Conservation (phyloP, 1,140 invertebrate genomes). For the Zeugodacus cucurbitae region DNA sequence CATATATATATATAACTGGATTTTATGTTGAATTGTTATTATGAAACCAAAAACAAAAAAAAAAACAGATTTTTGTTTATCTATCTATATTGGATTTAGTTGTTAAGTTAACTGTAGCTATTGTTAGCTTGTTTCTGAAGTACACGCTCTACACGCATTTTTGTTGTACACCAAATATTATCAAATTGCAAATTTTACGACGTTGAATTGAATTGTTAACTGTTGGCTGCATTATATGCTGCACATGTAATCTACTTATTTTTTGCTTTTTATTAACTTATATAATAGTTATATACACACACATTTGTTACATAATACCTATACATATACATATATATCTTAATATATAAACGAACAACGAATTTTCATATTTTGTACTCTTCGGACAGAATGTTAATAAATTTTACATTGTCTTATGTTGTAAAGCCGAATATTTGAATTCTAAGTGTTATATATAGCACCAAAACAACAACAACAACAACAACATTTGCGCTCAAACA, state of each 20-base stretch:
- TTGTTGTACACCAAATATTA: background rate
- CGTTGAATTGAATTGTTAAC: background rate
- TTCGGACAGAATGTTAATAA: background rate
- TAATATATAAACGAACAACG: background rate
- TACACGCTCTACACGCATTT: background rate
- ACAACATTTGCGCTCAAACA: background rate
- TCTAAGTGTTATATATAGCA: too few species aligned
- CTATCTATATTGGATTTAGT: slow-evolving; percentile 13
- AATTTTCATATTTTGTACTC: background rate
- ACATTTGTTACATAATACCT: background rate
- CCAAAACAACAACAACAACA: too few species aligned
- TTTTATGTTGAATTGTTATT: slow-evolving; percentile 35
- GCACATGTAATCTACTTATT: background rate
- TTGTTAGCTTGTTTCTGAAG: slow-evolving; percentile 22
- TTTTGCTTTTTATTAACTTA: background rate
- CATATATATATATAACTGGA: background rate
- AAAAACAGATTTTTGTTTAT: background rate
- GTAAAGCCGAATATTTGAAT: background rate
- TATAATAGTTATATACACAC: background rate
- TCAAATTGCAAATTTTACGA: background rate
- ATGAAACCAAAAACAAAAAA: slow-evolving; percentile 3
- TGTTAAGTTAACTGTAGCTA: background rate
- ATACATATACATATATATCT: background rate
- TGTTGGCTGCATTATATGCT: background rate
- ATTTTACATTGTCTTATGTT: background rate